Evolutionary conservation across 2,888 invertebrate species (phyloP).

Genomic region (Tethea ocularis): DNA sequence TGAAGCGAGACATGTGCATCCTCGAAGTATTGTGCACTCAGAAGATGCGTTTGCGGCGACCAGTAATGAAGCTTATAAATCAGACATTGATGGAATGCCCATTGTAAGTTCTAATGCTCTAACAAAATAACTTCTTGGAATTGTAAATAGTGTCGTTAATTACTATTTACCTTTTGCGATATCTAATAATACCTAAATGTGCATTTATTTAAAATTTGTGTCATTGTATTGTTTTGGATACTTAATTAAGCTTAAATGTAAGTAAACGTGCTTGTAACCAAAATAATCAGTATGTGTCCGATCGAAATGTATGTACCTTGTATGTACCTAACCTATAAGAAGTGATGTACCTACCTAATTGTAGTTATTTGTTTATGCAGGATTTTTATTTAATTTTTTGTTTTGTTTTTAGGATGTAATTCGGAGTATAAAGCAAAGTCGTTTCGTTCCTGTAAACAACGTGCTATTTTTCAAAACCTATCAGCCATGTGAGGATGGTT

Average conservation of each 20-base stretch:
- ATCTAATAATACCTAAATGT: neutral
- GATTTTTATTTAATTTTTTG: neutral
- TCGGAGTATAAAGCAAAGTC: slow-evolving; percentile 43
- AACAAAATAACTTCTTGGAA: neutral
- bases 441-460: slow-evolving; percentile 66
- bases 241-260: neutral
- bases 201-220: neutral
- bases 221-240: neutral
- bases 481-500: slow-evolving; percentile 64
- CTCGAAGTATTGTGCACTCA: slow-evolving; percentile 30
- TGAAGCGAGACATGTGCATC: slow-evolving; percentile 54
- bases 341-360: too few species aligned
- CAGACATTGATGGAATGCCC: slow-evolving; percentile 41
- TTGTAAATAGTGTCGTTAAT: too few species aligned
- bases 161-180: neutral
- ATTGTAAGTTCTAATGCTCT: slow-evolving; percentile 44
- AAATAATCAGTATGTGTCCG: neutral
- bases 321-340: too few species aligned
- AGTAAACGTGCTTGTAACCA: neutral
- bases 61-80: slow-evolving; percentile 19
- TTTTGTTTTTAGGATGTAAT: slow-evolving; percentile 45
- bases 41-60: slow-evolving; percentile 21
- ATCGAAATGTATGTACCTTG: too few species aligned
- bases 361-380: too few species aligned
- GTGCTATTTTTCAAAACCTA: slow-evolving; percentile 54